Percentiles rank a stretch among this genome's conserved stretches.
Evolutionary conservation across 1,140 invertebrate species (phyloP).

Genomic region (Drosophila baimaii): DNA sequence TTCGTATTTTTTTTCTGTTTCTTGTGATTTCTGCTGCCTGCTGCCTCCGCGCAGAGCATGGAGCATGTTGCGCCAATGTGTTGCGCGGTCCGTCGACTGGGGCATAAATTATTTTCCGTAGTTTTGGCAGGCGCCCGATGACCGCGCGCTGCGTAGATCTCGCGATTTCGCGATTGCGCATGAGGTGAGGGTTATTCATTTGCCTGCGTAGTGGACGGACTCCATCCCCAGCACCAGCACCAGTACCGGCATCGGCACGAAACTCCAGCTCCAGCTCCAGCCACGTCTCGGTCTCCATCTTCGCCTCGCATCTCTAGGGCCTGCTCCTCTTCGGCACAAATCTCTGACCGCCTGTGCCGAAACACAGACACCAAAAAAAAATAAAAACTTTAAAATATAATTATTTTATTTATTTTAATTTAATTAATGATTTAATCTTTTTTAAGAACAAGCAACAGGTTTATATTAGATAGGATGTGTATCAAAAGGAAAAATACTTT

Average conservation of each 20-base stretch:
- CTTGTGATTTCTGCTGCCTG: constrained; percentile 22
- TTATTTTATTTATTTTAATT: too few species aligned
- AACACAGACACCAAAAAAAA: constrained; percentile 17
- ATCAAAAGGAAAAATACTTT: neutral
- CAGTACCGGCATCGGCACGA: constrained; percentile 10
- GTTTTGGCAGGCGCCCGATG: constrained; percentile 82
- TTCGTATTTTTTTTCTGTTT: constrained; percentile 5
- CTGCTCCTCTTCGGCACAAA: constrained; percentile 32
- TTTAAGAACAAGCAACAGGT: too few species aligned
- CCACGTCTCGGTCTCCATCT: constrained; percentile 9
- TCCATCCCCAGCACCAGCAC: constrained; percentile 17
- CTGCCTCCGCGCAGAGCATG: constrained; percentile 24
- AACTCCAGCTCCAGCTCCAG: constrained; percentile 3
- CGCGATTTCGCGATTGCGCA: constrained; percentile 74
- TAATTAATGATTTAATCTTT: too few species aligned
- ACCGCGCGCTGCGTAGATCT: constrained; percentile 77
- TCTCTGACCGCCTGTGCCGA: constrained; percentile 54
- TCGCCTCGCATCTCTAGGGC: constrained; percentile 33
- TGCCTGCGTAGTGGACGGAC: constrained; percentile 49
- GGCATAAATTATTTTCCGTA: constrained; percentile 84
- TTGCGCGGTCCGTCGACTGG: constrained; percentile 70
- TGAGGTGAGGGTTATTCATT: constrained; percentile 76
- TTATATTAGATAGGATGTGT: too few species aligned
- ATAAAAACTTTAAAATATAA: neutral
- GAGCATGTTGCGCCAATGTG: constrained; percentile 80